A percentile compares a stretch with the other conserved stretches of the same genome.
These are phyloP conservation scores for Bombus cullumanus DNA, from an alignment of 1,140 invertebrate genomes.

Conservation along the genomic window DNA sequence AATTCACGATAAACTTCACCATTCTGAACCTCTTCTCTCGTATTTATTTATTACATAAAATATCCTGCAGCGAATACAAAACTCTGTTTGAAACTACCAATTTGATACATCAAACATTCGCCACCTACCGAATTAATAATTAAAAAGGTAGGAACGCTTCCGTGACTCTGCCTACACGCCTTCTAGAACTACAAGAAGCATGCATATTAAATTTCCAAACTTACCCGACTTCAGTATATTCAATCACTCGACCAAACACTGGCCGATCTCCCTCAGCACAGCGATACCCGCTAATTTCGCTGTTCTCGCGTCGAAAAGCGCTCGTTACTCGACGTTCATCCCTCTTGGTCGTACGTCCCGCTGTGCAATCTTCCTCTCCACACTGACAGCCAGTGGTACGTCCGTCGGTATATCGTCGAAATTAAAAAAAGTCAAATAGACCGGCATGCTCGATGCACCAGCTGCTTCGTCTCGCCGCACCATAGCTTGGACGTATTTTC, in stretches of 20 bases:
- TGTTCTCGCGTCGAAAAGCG: constrained; percentile 26
- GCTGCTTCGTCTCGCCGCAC: constrained; percentile 70
- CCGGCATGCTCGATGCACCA: constrained; percentile 75
- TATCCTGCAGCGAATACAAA: neutral
- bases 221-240: neutral
- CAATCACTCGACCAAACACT: constrained; percentile 1
- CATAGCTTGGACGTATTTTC: constrained; percentile 68
- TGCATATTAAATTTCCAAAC: neutral
- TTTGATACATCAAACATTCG: neutral
- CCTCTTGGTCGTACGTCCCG: neutral
- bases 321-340: neutral
- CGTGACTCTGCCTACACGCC: neutral
- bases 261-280: neutral
- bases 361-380: constrained; percentile 1
- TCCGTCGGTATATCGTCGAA: constrained; percentile 13
- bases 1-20: no score
- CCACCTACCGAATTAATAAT: neutral
- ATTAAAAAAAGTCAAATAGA: constrained; percentile 65
- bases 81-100: neutral
- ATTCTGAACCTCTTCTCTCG: no score
- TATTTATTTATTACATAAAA: neutral
- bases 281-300: constrained; percentile 43
- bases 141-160: neutral
- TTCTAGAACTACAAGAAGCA: neutral
- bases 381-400: constrained; percentile 23